Evolutionary conservation across 2,113 vertebrate genomes (phyloP), one percentile per base, ranked within the genome.

Genomic region (Oreochromis niloticus): DNA sequence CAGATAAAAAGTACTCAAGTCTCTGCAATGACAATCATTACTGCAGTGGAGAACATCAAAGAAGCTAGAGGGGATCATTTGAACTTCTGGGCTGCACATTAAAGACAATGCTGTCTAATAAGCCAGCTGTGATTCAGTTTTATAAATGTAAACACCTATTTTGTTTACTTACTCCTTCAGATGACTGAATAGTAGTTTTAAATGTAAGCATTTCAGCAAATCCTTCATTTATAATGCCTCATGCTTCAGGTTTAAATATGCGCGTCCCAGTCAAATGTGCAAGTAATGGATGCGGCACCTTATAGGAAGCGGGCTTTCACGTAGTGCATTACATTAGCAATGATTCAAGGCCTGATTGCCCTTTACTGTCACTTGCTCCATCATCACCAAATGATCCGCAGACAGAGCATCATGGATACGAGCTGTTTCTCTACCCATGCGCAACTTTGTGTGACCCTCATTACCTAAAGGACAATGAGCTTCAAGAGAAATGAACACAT

Each of bases 381-480:
- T 94, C 91, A 91, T 61, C 81, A 83, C 75, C 73, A 89, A 88
- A 89, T 91, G 87, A 82, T 66, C 86, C 4, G 3, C 48, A 54
- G 73, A 81, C 46, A 57, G 88, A 90, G 81, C 87, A 92, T 94
- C 92, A 84, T 82, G 83, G 85, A 90, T 79, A 88, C 27, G 66
- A 89, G 46, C 52, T 85, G 84, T 41, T 63, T 85, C 80, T 87
- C 71, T 84, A 50, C 61, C 71, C 41, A 61, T 85, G 85, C 36
- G 6, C 63, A 43, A 87, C 52, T 83, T 81, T 57, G 43, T 90
- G 81, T 85, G 88, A 94, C 91, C 85, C 83, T 87, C 89, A 87
- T 95, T 93, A 94, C 89, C 88, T 80, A 86, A 87, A 93, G 92
- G 89, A 95, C 90, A 92, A 85, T 46, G 19, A 86, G 84, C 83